phyloP scores from a whole-genome alignment of 2,888 invertebrate species.

The Ypsolopha scabrella region DNA sequence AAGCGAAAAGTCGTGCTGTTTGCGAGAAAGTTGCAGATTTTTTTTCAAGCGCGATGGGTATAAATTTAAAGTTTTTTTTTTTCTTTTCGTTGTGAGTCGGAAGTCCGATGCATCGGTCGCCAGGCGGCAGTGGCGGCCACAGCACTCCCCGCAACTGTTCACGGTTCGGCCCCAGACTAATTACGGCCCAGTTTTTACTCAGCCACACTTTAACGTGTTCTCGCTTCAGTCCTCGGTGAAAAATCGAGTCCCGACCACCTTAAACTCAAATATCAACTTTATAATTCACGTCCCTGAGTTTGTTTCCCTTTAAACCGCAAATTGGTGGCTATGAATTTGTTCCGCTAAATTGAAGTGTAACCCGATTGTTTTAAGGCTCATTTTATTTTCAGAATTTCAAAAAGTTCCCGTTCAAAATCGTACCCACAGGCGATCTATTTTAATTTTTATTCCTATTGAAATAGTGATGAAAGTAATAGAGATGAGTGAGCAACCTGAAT shows the following conservation, averaged over 20 bases:
- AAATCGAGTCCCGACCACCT: constrained; percentile 11
- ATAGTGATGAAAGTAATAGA: not conserved
- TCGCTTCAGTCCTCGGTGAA: constrained; percentile 29
- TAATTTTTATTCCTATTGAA: constrained; percentile 22
- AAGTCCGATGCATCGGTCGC: constrained; percentile 19
- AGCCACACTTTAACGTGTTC: constrained; percentile 23
- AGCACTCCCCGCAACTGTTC: constrained; percentile 35
- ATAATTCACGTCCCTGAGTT: not conserved
- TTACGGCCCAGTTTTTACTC: constrained; percentile 49
- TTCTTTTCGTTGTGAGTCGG: constrained; percentile 3
- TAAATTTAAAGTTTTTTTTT: constrained; percentile 17
- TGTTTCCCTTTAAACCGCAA: constrained; percentile 3
- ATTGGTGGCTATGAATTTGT: constrained; percentile 3
- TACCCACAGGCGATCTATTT: constrained; percentile 23
- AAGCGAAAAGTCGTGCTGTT: constrained; percentile 24
- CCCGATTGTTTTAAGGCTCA: constrained; percentile 24
- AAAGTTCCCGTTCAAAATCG: constrained; percentile 21
- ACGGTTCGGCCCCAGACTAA: constrained; percentile 53
- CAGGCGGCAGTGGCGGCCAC: constrained; percentile 15
- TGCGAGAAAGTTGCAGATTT: not conserved
- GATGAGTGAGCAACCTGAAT: not conserved
- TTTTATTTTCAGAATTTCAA: constrained; percentile 17
- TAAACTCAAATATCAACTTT: not conserved
- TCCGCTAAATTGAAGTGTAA: constrained; percentile 33
- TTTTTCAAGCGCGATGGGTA: not conserved